phyloP scores from a whole-genome alignment of 2,113 vertebrate genomes.

The Puntigrus tetrazona region DNA sequence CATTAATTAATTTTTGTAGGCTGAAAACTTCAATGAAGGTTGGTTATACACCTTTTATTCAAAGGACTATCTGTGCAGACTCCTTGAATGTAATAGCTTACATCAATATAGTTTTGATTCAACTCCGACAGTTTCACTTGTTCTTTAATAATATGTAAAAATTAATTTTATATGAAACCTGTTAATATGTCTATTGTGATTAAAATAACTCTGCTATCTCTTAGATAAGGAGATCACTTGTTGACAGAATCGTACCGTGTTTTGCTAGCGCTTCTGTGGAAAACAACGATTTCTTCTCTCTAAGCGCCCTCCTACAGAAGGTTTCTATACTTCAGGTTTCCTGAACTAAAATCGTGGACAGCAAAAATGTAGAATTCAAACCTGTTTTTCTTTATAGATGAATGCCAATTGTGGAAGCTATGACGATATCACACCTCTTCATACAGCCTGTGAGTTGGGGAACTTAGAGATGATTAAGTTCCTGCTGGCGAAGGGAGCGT shows the following conservation, averaged over 20 bases:
- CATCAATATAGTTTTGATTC: background rate
- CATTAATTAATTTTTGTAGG: background rate
- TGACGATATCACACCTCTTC: background rate
- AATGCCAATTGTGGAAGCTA: conserved; percentile 27
- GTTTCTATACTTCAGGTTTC: background rate
- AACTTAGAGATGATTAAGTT: conserved; percentile 45
- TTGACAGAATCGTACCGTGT: conserved; percentile 21
- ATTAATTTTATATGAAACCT: background rate
- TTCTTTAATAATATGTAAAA: background rate
- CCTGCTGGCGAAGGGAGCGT: conserved; percentile 26
- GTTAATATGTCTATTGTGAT: background rate
- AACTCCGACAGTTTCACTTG: background rate
- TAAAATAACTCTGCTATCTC: background rate
- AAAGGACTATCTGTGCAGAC: background rate
- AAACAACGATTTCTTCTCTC: conserved; percentile 41
- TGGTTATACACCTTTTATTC: background rate
- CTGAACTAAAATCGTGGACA: background rate
- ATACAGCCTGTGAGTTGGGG: conserved; percentile 34
- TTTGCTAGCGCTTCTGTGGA: conserved; percentile 38
- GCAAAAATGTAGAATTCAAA: background rate
- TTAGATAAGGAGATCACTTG: background rate
- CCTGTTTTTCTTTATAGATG: conserved; percentile 4
- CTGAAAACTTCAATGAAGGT: background rate
- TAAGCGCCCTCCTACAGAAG: conserved; percentile 22
- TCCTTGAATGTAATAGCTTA: background rate